Percentiles rank a stretch among this genome's conserved stretches.
These are phyloP conservation scores for Ascidia mentula DNA, from an alignment of 23 tunicate species.

Conservation along the genomic window DNA sequence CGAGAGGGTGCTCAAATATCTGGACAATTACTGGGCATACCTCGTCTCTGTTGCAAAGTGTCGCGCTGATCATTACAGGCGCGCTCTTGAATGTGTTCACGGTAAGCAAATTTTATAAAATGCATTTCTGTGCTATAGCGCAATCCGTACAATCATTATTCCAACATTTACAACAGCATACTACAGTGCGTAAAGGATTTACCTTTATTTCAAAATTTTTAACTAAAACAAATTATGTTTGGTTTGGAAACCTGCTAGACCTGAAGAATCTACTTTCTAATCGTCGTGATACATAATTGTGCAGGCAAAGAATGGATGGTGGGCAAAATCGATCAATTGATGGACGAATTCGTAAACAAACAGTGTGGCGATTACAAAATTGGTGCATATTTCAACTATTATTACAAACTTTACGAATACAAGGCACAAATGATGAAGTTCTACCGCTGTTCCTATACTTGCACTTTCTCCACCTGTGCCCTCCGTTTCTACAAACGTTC, in stretches of 20 bases:
- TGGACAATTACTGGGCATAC: neutral
- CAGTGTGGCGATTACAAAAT: neutral
- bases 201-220: too few relatives aligned
- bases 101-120: too few relatives aligned
- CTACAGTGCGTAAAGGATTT: too few relatives aligned
- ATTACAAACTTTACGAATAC: neutral
- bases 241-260: too few relatives aligned
- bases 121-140: too few relatives aligned
- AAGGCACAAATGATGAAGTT: neutral
- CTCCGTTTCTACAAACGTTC: constrained; percentile 16
- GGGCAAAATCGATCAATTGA: neutral
- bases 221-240: too few relatives aligned
- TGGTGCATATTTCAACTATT: neutral
- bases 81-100: neutral
- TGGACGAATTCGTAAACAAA: neutral
- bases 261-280: too few relatives aligned
- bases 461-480: constrained; percentile 4
- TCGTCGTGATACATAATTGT: too few relatives aligned
- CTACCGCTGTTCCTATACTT: constrained; percentile 14
- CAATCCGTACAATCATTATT: too few relatives aligned
- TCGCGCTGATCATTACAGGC: neutral
- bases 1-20: neutral
- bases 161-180: too few relatives aligned
- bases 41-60: neutral
- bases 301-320: neutral